Evolutionary conservation across 2,888 invertebrate genomes (phyloP), one percentile per base, ranked within the genome.

Genomic region (Scaptomyza flava): DNA sequence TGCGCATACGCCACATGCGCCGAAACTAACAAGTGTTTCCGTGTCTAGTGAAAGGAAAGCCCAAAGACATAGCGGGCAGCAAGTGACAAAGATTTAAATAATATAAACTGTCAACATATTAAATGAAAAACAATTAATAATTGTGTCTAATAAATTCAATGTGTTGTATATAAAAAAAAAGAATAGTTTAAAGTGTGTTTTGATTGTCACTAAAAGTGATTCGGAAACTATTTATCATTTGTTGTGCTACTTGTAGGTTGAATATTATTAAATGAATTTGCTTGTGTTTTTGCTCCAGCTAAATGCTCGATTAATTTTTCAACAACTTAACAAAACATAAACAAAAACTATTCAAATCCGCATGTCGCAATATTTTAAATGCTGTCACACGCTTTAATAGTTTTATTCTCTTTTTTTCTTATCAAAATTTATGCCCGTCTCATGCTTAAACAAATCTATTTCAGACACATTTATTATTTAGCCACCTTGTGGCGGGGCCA

Each of bases 1-100:
- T 83, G 77, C 74, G 79, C 74, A 79, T 79, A 77, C 80, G 81
- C 67, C 80, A 60, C 77, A 72, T 82, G 67, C 61, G 79, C 67
- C 71, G 50, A 34, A 41, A 54, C 43, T 79, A 85, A 80, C 81
- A 81, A 82, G 86, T 77, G 81, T 77, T 72, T 7, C 8, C 51
- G 47, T 60, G 57, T 43, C 46, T 9, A 41, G 27, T 58, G 66
- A n/a, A 38, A 38, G 17, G 11, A 9, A 8, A 23, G 33, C 27
- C 27, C 27, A 27, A 27, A 6, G 5, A 6, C 60, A n/a, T n/a
- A n/a, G n/a, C n/a, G n/a, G n/a, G n/a, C n/a, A n/a, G n/a, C n/a
- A 54, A 59, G 31, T 56, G 57, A 60, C 38, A 48, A 62, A 46
- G 58, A 30, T 36, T 17, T 31, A 7, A 51, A 52, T 45, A 63